Evolutionary conservation across 2,113 vertebrate genomes (phyloP).

Genomic region (Globicephala melas): DNA sequence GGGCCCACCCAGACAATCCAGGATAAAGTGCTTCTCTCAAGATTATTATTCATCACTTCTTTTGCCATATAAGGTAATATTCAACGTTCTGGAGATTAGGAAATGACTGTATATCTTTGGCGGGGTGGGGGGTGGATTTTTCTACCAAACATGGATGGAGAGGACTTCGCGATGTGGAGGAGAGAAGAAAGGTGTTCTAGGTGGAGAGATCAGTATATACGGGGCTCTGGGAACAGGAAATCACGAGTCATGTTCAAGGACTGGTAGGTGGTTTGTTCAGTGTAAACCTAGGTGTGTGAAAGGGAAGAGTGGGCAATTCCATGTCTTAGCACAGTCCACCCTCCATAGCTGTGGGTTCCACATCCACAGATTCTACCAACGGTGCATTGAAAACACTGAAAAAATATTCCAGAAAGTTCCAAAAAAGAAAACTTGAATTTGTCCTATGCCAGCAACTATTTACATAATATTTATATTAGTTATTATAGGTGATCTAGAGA

Average conservation of each 20-base stretch:
- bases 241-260: too few species aligned
- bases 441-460: not conserved
- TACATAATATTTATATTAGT: not conserved
- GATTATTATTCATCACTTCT: too few species aligned
- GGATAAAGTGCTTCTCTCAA: not conserved
- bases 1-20: not conserved
- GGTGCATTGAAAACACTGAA: not conserved
- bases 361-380: not conserved
- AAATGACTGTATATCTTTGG: not conserved
- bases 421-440: not conserved
- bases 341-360: not conserved
- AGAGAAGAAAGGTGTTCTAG: not conserved
- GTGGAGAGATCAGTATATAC: rapidly evolving
- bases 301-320: not conserved
- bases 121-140: not conserved
- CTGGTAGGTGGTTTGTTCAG: not conserved
- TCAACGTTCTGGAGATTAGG: not conserved
- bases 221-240: not conserved
- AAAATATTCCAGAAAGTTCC: not conserved
- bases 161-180: not conserved
- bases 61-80: not conserved
- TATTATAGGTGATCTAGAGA: not conserved
- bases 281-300: not conserved
- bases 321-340: not conserved
- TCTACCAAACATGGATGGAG: not conserved